A percentile compares a stretch with the other conserved stretches of the same genome.
These are phyloP conservation scores for Dicycla oo DNA, from an alignment of 2,888 invertebrate genomes.

Conservation along the genomic window DNA sequence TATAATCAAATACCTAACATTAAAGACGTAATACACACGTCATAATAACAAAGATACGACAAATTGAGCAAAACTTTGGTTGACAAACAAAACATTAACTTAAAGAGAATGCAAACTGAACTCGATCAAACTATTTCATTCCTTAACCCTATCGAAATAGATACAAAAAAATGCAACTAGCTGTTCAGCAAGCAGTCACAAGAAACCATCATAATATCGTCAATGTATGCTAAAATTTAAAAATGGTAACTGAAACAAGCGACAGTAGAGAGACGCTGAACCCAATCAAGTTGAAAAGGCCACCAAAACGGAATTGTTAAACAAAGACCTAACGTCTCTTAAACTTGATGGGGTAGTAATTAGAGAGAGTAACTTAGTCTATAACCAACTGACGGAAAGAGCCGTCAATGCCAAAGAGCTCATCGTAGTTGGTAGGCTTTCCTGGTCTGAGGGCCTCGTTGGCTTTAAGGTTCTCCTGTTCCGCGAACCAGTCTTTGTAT, in stretches of 20 bases:
- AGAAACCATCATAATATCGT: constrained; percentile 50
- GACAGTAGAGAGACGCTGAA: constrained; percentile 73
- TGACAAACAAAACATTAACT: constrained; percentile 71
- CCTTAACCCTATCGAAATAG: constrained; percentile 28
- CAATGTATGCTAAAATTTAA: constrained; percentile 66
- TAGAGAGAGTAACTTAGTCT: constrained; percentile 87
- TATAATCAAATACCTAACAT: constrained; percentile 76
- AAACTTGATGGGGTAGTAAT: constrained; percentile 54
- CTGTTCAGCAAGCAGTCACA: constrained; percentile 40
- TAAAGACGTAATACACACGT: constrained; percentile 70
- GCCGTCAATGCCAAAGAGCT: constrained; percentile 97
- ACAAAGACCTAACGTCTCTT: constrained; percentile 38
- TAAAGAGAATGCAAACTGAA: constrained; percentile 57
- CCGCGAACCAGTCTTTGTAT: constrained; percentile 95
- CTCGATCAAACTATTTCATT: constrained; percentile 46
- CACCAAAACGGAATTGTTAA: background rate
- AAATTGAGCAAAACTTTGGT: constrained; percentile 84
- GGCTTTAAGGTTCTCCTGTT: constrained; percentile 94
- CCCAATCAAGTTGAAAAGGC: constrained; percentile 65
- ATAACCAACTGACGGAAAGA: constrained; percentile 96
- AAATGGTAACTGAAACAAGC: constrained; percentile 79
- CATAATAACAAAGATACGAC: constrained; percentile 70
- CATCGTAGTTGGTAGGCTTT: constrained; percentile 96
- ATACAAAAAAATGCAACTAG: constrained; percentile 24
- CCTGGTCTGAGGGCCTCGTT: constrained; percentile 95